Evolutionary conservation across 53 echinoderm and acorn worm species (phyloP).

Genomic region (Henricia sp.): DNA sequence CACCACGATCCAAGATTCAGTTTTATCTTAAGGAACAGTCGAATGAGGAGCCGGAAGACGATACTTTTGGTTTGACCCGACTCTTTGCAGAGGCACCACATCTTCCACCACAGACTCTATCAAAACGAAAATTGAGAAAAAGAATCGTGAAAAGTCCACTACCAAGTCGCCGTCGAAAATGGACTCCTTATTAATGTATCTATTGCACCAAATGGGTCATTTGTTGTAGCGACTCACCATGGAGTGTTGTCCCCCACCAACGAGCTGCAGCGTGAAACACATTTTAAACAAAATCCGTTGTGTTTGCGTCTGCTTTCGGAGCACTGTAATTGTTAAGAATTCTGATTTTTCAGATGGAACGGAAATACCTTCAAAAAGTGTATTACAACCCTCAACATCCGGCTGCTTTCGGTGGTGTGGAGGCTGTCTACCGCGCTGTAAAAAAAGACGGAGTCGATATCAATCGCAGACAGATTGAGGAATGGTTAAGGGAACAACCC

Average conservation of each 20-base stretch:
- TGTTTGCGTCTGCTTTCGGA: conserved; percentile 57
- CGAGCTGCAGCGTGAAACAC: neutral
- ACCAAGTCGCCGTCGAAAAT: neutral
- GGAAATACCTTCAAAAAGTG: conserved; percentile 4
- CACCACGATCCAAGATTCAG: neutral
- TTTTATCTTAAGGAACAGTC: neutral
- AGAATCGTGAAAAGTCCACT: too few species aligned
- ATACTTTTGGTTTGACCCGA: neutral
- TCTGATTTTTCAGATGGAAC: conserved; percentile 4
- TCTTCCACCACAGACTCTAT: neutral
- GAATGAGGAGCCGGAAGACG: neutral
- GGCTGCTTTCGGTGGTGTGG: conserved; percentile 35
- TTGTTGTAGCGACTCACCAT: conserved; percentile 15
- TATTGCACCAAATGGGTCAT: neutral
- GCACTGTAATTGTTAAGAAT: conserved; percentile 13
- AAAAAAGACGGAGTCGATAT: neutral
- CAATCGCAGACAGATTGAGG: conserved; percentile 37
- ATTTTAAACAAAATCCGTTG: conserved; percentile 9
- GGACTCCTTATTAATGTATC: neutral
- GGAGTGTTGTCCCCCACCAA: conserved; percentile 62
- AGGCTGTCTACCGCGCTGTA: conserved; percentile 19
- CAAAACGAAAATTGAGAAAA: conserved; percentile 20
- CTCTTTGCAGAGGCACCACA: conserved; percentile 49
- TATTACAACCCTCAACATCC: conserved; percentile 39
- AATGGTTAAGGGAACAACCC: too few species aligned